Conservation (phyloP, 2,797 vertebrate species). For the Poeciliopsis infans region DNA sequence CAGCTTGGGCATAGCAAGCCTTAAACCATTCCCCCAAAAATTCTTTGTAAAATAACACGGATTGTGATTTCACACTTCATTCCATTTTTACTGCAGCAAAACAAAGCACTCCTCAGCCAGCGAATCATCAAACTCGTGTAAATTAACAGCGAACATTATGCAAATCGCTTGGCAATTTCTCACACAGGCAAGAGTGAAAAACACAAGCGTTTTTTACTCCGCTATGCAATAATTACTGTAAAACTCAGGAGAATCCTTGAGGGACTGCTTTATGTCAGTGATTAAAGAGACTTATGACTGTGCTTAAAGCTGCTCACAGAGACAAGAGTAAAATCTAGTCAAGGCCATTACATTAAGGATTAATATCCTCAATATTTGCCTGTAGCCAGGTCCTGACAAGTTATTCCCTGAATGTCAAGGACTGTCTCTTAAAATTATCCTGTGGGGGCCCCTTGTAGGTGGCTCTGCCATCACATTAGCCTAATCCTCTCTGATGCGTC, state of each 20-base stretch:
- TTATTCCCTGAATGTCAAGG: slow-evolving; percentile 68
- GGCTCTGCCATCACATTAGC: slow-evolving; percentile 80
- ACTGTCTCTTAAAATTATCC: slow-evolving; percentile 72
- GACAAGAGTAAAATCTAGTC: slow-evolving; percentile 71
- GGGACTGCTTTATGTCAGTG: slow-evolving; percentile 71
- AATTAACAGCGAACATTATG: slow-evolving; percentile 62
- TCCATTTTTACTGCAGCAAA: slow-evolving; percentile 42
- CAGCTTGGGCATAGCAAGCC: not conserved
- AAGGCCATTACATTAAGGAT: slow-evolving; percentile 74
- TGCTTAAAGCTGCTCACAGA: slow-evolving; percentile 66
- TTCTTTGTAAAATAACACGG: slow-evolving; percentile 43
- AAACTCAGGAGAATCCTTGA: slow-evolving; percentile 68
- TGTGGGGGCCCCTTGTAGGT: slow-evolving; percentile 68
- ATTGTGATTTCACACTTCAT: slow-evolving; percentile 52
- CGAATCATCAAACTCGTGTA: slow-evolving; percentile 53
- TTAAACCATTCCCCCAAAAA: slow-evolving; percentile 29
- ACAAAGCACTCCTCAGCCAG: slow-evolving; percentile 53
- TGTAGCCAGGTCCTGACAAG: slow-evolving; percentile 72
- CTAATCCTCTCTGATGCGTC: slow-evolving; percentile 79
- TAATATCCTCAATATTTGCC: slow-evolving; percentile 76
- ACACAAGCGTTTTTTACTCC: slow-evolving; percentile 36
- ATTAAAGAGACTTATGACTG: slow-evolving; percentile 74
- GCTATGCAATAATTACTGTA: slow-evolving; percentile 70
- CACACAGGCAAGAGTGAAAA: slow-evolving; percentile 43
- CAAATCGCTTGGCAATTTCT: slow-evolving; percentile 67